These are phyloP conservation scores for Ophthalmolycus amberensis DNA, from an alignment of 2,113 vertebrate species.

Conservation along the genomic window DNA sequence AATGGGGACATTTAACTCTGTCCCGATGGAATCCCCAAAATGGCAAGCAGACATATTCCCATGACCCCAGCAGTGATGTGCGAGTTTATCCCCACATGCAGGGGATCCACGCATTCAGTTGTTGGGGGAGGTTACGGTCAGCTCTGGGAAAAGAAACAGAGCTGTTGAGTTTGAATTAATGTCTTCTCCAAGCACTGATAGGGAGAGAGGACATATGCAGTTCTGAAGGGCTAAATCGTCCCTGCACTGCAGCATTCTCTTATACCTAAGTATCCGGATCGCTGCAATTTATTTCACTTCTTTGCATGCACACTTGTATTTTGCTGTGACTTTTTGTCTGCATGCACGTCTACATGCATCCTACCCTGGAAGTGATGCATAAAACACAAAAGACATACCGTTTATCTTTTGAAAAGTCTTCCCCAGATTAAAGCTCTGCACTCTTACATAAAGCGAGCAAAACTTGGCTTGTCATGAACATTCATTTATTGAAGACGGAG, in stretches of 20 bases:
- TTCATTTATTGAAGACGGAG: conserved; percentile 41
- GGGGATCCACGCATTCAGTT: conserved; percentile 13
- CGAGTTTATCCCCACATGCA: conserved; percentile 15
- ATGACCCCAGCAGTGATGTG: conserved; percentile 31
- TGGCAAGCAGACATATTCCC: conserved; percentile 62
- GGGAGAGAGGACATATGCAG: not conserved
- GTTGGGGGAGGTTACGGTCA: not conserved
- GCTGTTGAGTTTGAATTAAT: conserved; percentile 39
- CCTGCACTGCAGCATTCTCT: not conserved
- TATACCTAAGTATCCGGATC: not conserved
- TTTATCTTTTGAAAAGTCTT: not conserved
- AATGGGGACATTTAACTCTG: conserved; percentile 64
- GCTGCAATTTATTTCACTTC: not conserved
- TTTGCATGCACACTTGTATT: conserved; percentile 1
- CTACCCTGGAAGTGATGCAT: not conserved
- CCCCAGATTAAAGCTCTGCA: too few relatives aligned
- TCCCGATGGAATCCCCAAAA: conserved; percentile 66
- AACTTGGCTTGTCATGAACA: conserved; percentile 10
- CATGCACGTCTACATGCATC: not conserved
- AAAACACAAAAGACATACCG: not conserved
- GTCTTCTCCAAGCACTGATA: not conserved
- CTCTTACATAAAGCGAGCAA: not conserved
- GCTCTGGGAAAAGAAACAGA: not conserved
- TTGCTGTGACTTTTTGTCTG: not conserved
- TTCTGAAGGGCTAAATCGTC: not conserved